Evolutionary conservation across 2,888 invertebrate genomes (phyloP).

Genomic region (Pseudolycoriella hygida): DNA sequence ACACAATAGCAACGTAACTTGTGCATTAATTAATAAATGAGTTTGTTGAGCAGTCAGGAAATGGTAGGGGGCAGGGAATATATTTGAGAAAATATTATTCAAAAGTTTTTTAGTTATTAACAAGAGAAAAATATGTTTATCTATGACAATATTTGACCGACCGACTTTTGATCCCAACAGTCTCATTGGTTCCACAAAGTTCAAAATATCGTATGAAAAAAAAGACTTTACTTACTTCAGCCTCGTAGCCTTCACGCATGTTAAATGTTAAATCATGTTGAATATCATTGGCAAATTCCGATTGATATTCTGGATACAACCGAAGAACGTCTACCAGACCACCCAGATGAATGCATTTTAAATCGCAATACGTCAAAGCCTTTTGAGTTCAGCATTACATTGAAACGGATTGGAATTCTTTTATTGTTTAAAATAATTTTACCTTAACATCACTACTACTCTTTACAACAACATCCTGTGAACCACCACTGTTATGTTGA

Average conservation of each 20-base stretch:
- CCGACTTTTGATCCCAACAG: too few relatives aligned
- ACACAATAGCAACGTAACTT: too few relatives aligned
- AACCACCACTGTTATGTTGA: constrained; percentile 34
- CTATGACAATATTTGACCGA: too few relatives aligned
- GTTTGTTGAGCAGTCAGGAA: too few relatives aligned
- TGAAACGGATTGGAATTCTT: not conserved
- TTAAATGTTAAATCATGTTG: constrained; percentile 92
- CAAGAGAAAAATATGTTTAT: too few relatives aligned
- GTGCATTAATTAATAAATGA: too few relatives aligned
- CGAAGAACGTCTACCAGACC: constrained; percentile 78
- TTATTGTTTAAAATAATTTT: constrained; percentile 5
- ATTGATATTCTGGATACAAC: constrained; percentile 86
- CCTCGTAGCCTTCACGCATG: constrained; percentile 81
- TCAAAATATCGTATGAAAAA: too few relatives aligned
- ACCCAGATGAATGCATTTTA: constrained; percentile 83
- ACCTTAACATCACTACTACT: constrained; percentile 86
- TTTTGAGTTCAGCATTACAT: constrained; percentile 18
- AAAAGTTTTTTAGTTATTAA: too few relatives aligned
- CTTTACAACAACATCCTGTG: constrained; percentile 65
- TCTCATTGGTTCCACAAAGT: too few relatives aligned
- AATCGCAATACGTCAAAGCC: constrained; percentile 89
- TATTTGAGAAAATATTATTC: too few relatives aligned
- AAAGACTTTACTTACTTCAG: constrained; percentile 40
- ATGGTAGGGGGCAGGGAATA: too few relatives aligned
- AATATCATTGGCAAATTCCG: constrained; percentile 85